phyloP scores from a whole-genome alignment of 2,113 vertebrate species.

The Rafetus swinhoei region DNA sequence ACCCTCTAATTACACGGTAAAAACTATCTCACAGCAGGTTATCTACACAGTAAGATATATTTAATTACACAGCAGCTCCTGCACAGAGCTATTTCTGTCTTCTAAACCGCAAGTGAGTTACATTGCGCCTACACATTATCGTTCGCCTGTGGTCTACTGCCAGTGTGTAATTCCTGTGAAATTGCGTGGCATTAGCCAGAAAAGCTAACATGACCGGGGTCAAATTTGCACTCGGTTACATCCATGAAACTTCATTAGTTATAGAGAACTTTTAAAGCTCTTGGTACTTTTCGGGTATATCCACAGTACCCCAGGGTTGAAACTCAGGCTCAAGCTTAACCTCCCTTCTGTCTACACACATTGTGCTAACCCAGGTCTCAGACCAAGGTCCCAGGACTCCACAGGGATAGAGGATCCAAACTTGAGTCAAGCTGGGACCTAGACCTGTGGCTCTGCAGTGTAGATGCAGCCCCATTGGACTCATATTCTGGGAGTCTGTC shows the following conservation, averaged over 20 bases:
- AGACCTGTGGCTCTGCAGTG: not conserved
- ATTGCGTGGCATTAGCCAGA: not conserved
- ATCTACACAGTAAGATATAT: not conserved
- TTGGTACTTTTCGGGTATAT: not conserved
- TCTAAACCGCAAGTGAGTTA: not conserved
- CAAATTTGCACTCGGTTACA: accelerated
- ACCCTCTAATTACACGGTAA: not conserved
- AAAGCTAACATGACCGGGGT: not conserved
- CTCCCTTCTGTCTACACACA: not conserved
- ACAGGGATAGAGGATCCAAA: not conserved
- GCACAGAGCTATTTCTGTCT: not conserved
- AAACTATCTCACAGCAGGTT: not conserved
- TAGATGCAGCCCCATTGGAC: not conserved
- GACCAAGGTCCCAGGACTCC: not conserved
- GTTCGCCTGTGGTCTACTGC: not conserved
- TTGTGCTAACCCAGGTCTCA: not conserved
- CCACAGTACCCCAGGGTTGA: not conserved
- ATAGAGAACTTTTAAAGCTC: not conserved
- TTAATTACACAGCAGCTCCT: constrained; percentile 14
- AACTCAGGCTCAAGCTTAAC: not conserved
- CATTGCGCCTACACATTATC: not conserved
- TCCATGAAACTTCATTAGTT: accelerated
- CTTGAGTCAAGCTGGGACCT: not conserved
- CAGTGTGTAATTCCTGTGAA: not conserved
- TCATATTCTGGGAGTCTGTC: not conserved